Base-by-base conservation (phyloP, 1,140 invertebrate species). In the Drosophila lini region DNA sequence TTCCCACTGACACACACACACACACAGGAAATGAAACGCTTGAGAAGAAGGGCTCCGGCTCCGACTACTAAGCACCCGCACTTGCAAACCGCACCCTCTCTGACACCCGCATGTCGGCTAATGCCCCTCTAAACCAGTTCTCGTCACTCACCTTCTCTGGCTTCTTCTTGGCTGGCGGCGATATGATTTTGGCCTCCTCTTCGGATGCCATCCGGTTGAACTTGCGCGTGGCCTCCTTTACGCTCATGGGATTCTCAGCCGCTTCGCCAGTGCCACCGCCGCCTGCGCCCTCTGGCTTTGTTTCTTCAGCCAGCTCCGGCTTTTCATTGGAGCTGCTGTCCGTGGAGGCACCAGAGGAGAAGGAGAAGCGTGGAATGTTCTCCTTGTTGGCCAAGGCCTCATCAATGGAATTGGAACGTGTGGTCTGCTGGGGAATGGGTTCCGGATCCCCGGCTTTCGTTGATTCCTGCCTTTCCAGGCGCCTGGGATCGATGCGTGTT, bases 161-260 rank as follows among this genome's bases (percentile, higher is more conserved):
- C 78, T 94, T 94, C 92, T 94, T 95, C 91, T 94, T 95, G 64
- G 92, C 86, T 44, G 93, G 93, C 45, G 93, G 94, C 80, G 93
- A 95, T 40, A 94, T 86, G 8, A 96, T 93, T 75, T 89, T 91
- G 15, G 92, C 91, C 62, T 96, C 96, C 81, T 94, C 95, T 79
- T 97, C 95, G 7, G 96, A 97, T 55, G 97, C 97, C 94, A 98
- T 95, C 80, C 96, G 94, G 92, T 98, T 98, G 92, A 98, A 97
- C 92, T 97, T 97, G 93, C 97, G 96, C 84, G 97, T 97, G 70
- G 97, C 94, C 92, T 99, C 98, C 91, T 97, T 97, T 5, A 99
- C 97, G 75, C 97, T 97, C 69, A 98, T 95, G 78, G 95, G 94
- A 71, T 94, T 94, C 34, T 93, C 93, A 25, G 68, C 48, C 0